Percentiles rank a stretch among this genome's conserved stretches.
Evolutionary conservation across 1,140 invertebrate species (phyloP).

Genomic region (Telenomus remus): DNA sequence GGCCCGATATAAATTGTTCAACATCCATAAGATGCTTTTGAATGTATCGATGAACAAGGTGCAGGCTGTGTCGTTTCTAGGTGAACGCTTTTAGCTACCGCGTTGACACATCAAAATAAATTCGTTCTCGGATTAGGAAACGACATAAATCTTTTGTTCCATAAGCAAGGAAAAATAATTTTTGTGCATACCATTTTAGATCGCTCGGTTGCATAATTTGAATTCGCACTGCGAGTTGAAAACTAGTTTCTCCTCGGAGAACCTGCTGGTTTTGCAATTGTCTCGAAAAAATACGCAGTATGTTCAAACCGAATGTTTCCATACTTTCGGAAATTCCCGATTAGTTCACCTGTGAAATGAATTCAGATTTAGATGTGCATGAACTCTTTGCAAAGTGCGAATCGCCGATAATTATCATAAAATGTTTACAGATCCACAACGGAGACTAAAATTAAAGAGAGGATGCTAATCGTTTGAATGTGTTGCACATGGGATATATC

Average conservation of each 20-base stretch:
- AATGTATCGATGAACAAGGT: slow-evolving; percentile 15
- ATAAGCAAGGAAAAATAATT: background rate
- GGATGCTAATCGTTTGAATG: background rate
- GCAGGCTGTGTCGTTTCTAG: slow-evolving; percentile 12
- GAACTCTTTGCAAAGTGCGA: too few relatives aligned
- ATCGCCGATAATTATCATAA: too few relatives aligned
- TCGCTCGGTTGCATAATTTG: background rate
- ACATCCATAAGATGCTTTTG: background rate
- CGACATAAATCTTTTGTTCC: background rate
- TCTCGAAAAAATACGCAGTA: too few relatives aligned
- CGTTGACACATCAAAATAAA: slow-evolving; percentile 1
- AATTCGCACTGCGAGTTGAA: background rate
- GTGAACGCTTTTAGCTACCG: slow-evolving; percentile 9
- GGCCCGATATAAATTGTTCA: too few relatives aligned
- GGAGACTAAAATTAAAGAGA: background rate
- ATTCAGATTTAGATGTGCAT: too few relatives aligned
- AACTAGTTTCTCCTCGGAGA: background rate
- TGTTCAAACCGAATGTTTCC: too few relatives aligned
- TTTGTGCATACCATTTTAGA: background rate
- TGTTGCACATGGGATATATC: background rate
- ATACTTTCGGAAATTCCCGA: too few relatives aligned
- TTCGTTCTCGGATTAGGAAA: background rate
- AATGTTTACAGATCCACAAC: background rate
- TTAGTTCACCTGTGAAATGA: too few relatives aligned
- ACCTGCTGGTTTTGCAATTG: background rate